Percentiles rank a stretch among this genome's conserved stretches.
Conservation (phyloP, 2,113 vertebrate species). For the Python bivittatus region DNA sequence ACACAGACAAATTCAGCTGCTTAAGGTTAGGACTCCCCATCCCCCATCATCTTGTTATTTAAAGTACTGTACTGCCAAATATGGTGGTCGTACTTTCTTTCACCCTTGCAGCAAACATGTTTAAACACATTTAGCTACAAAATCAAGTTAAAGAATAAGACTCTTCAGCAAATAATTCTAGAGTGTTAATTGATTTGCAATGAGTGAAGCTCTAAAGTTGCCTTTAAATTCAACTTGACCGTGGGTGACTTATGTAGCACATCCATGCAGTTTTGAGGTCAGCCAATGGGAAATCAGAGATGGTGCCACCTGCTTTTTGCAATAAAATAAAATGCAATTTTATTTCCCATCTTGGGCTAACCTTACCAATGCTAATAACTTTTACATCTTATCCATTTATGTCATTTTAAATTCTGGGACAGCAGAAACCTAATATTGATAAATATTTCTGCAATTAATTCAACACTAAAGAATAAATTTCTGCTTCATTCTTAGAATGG, state of each 20-base stretch:
- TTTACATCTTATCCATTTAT: not conserved
- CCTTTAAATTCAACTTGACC: not conserved
- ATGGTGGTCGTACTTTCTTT: not conserved
- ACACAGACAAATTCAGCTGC: not conserved
- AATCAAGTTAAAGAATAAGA: not conserved
- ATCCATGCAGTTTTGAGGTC: not conserved
- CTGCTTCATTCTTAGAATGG: not conserved
- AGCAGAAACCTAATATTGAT: not conserved
- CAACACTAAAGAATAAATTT: not conserved
- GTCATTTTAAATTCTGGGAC: not conserved
- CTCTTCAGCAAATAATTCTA: not conserved
- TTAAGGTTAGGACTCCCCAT: not conserved
- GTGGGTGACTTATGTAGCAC: not conserved
- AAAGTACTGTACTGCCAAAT: not conserved
- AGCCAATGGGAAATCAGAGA: not conserved
- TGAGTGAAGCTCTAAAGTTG: not conserved
- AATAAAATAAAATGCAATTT: not conserved
- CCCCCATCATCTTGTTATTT: not conserved
- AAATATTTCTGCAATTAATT: no score
- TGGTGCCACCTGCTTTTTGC: not conserved
- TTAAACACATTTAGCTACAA: not conserved
- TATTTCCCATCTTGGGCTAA: not conserved
- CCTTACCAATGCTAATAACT: not conserved
- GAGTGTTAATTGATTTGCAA: not conserved
- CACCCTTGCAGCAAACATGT: not conserved